A percentile compares a stretch with the other conserved stretches of the same genome.
Evolutionary conservation across 2,888 invertebrate species (phyloP).

Genomic region (Andrena dorsata): DNA sequence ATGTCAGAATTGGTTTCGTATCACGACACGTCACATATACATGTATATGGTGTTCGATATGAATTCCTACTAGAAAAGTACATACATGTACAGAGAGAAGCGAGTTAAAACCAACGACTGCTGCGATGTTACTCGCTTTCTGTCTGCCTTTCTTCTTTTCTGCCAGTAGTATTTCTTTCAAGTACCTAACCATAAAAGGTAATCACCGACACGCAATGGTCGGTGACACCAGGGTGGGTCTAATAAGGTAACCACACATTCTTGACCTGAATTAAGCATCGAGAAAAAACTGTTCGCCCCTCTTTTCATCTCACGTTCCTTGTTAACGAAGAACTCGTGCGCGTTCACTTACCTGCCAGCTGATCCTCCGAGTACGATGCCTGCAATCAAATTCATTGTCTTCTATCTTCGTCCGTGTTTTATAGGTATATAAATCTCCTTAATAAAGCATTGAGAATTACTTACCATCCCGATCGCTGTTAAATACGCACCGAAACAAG

Average conservation of each 20-base stretch:
- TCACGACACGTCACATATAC: neutral
- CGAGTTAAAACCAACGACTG: slow-evolving; percentile 21
- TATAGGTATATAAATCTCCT: neutral
- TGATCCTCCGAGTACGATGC: slow-evolving; percentile 96
- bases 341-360: slow-evolving; percentile 92
- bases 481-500: slow-evolving; percentile 13
- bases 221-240: slow-evolving; percentile 74
- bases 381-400: slow-evolving; percentile 85
- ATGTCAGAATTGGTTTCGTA: neutral
- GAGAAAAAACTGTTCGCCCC: slow-evolving; percentile 75
- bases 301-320: slow-evolving; percentile 73
- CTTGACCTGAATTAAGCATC: slow-evolving; percentile 82
- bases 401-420: neutral
- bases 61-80: neutral
- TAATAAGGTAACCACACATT: slow-evolving; percentile 81
- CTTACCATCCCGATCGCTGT: slow-evolving; percentile 41
- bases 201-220: slow-evolving; percentile 69
- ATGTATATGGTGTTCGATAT: neutral
- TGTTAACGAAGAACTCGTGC: slow-evolving; percentile 82
- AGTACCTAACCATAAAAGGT: slow-evolving; percentile 81
- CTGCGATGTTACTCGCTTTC: slow-evolving; percentile 25
- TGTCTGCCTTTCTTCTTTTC: slow-evolving; percentile 44
- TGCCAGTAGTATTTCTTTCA: slow-evolving; percentile 67
- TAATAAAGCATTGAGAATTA: slow-evolving; percentile 13
- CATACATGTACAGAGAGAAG: slow-evolving; percentile 1